Evolutionary conservation across 1,140 invertebrate genomes (phyloP).

Genomic region (Phymastichus coffea): DNA sequence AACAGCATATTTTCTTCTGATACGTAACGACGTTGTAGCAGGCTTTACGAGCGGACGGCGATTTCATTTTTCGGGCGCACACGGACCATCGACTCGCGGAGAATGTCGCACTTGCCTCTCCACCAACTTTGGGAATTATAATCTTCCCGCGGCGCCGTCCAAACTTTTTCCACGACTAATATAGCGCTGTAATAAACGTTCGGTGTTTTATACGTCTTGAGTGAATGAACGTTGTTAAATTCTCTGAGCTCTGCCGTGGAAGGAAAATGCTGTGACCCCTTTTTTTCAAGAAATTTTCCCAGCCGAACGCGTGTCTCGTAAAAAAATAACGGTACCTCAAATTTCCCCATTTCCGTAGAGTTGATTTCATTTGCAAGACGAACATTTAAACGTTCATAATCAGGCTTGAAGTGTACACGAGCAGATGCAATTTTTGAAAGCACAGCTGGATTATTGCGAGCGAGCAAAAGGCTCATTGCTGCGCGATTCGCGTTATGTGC

Average conservation of each 20-base stretch:
- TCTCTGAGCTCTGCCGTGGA: not conserved
- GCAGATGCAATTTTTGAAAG: too few relatives aligned
- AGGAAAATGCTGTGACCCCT: too few relatives aligned
- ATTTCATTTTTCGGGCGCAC: not conserved
- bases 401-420: too few relatives aligned
- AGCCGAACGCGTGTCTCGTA: too few relatives aligned
- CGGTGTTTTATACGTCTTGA: not conserved
- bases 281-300: too few relatives aligned
- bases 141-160: not conserved
- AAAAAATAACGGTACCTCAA: too few relatives aligned
- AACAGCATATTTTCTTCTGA: constrained; percentile 6
- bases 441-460: not conserved
- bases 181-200: constrained; percentile 5
- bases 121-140: constrained; percentile 11
- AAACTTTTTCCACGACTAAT: not conserved
- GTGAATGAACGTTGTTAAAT: not conserved
- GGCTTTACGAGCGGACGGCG: constrained; percentile 6
- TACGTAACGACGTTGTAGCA: constrained; percentile 4
- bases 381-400: too few relatives aligned
- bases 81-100: not conserved
- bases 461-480: too few relatives aligned
- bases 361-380: too few relatives aligned
- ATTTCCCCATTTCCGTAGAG: too few relatives aligned
- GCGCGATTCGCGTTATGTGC: too few relatives aligned
- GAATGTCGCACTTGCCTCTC: not conserved